Evolutionary conservation across 2,888 invertebrate species (phyloP).

Genomic region (Yponomeuta evonymella): DNA sequence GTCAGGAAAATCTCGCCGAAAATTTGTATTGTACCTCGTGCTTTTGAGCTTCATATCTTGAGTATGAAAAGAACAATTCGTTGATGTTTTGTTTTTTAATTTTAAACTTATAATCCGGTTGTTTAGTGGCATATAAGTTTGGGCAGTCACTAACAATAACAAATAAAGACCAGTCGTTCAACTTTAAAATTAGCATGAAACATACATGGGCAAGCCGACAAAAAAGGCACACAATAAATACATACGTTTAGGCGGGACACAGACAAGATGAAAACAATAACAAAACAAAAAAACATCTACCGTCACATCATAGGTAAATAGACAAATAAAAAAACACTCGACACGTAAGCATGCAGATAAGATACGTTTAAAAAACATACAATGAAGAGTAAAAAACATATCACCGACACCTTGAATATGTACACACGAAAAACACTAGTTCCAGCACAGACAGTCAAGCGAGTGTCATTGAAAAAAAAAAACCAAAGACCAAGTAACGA

Average conservation of each 20-base stretch:
- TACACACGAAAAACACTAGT: slow-evolving; percentile 41
- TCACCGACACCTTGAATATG: slow-evolving; percentile 52
- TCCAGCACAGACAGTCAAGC: slow-evolving; percentile 32
- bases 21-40: too few species aligned
- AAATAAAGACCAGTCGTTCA: slow-evolving; percentile 2
- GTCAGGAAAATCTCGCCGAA: too few species aligned
- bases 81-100: too few species aligned
- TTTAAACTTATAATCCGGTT: not conserved
- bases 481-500: slow-evolving; percentile 38
- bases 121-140: not conserved
- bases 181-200: slow-evolving; percentile 9
- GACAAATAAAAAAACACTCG: slow-evolving; percentile 40
- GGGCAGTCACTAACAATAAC: not conserved
- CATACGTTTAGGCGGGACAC: slow-evolving; percentile 21
- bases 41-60: too few species aligned
- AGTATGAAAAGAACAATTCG: too few species aligned
- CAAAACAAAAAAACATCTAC: slow-evolving; percentile 30
- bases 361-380: slow-evolving; percentile 52
- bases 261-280: slow-evolving; percentile 22
- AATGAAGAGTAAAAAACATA: slow-evolving; percentile 21
- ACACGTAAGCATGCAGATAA: slow-evolving; percentile 68
- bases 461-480: slow-evolving; percentile 30
- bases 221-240: slow-evolving; percentile 18
- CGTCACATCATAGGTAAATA: slow-evolving; percentile 33
- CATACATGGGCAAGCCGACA: slow-evolving; percentile 15